Evolutionary conservation across 2,113 vertebrate genomes (phyloP), one percentile per base, ranked within the genome.

Genomic region (Arenaria interpres): DNA sequence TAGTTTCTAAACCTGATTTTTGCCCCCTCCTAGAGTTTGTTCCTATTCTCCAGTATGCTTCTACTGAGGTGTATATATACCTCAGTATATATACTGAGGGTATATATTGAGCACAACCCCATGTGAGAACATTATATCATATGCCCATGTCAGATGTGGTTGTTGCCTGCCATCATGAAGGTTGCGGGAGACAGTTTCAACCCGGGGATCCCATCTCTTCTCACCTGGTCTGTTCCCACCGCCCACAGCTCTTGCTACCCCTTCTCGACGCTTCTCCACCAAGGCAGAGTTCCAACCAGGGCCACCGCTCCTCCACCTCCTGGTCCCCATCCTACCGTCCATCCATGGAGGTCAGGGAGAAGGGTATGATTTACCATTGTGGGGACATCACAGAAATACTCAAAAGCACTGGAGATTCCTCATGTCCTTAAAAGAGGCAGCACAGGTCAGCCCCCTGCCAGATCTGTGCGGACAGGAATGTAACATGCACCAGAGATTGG

Each of bases 51-150:
- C 1, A 0, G 1, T 46, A 33, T 27, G 7, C 24, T 22, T 43
- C 51, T 67, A 37, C 20, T 18, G 10, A 56, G 54, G 54, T 32
- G 20, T 56, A 32, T 54, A 18, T 41, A 41, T 41, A 41, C 10
- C 9, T 41, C 39, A 41, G 39, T 41, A 41, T 41, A 41, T 41
- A 41, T 81, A 17, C 27, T 2, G 2, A 94, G 37, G 39, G 39
- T 25, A 23, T 8, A 23, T n/a, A 35, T 76, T 25, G 35, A 8
- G 9, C 1, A 1, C 25, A 51, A 33, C 74, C 32, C 15, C 37
- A 9, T 0, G 0, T 24, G 37, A 86, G 41, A 85, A 23, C 30
- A 33, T 0, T 63, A 50, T 53, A n/a, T 24, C 32, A 62, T 43
- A 51, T 74, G 24, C 7, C 33, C 5, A 6, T 1, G 3, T 17